Conservation (phyloP, 1,140 invertebrate genomes). For the Ctenoplectra terminalis region DNA sequence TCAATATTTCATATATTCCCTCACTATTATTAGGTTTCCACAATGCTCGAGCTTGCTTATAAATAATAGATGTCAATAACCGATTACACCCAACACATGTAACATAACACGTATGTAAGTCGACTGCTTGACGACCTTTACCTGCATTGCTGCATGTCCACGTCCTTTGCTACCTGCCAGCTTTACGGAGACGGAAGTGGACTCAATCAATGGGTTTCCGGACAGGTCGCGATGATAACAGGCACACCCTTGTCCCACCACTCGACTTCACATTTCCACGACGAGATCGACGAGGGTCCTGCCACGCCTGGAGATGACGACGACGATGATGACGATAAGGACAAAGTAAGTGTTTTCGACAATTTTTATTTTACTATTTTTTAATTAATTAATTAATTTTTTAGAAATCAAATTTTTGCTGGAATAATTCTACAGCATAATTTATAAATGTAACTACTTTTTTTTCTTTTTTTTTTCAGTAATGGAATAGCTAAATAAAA, state of each 20-base stretch:
- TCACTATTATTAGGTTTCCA: not conserved
- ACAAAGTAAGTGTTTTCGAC: conserved; percentile 83
- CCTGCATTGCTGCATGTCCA: conserved; percentile 63
- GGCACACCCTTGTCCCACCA: conserved; percentile 76
- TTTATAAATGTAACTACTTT: no score
- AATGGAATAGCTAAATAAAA: no score
- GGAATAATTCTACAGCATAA: no score
- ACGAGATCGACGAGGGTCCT: conserved; percentile 75
- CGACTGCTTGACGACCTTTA: conserved; percentile 51
- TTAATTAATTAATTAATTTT: no score
- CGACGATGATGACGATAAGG: conserved; percentile 92
- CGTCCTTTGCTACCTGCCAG: conserved; percentile 54
- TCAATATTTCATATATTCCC: not conserved
- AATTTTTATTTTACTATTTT: not conserved
- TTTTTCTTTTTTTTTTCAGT: no score
- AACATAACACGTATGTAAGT: conserved; percentile 17
- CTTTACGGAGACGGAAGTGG: conserved; percentile 54
- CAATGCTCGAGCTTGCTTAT: conserved; percentile 8
- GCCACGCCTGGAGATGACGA: conserved; percentile 89
- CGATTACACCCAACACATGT: not conserved
- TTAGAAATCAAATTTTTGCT: no score
- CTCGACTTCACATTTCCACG: conserved; percentile 69
- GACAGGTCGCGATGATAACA: conserved; percentile 78
- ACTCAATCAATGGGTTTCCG: conserved; percentile 67
- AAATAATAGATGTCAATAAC: not conserved